phyloP scores from a whole-genome alignment of 2,797 vertebrate species.

The Varecia variegata region DNA sequence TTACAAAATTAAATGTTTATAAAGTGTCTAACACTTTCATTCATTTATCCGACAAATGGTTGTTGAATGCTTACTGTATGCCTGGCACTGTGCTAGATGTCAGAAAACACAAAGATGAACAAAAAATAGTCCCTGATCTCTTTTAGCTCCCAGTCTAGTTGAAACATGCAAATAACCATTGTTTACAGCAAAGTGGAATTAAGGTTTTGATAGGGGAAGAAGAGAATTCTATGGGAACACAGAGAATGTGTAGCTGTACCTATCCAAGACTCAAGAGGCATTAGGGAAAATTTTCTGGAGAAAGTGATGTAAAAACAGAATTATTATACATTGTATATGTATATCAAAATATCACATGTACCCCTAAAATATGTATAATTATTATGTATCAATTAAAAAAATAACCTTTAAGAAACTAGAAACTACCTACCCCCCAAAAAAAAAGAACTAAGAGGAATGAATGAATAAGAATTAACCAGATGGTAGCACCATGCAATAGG shows the following conservation, averaged over 20 bases:
- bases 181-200: background rate
- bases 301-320: background rate
- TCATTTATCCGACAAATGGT: background rate
- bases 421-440: background rate
- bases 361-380: too few relatives aligned
- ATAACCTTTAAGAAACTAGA: too few relatives aligned
- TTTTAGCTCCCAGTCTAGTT: background rate
- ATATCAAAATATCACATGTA: background rate
- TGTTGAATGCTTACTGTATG: background rate
- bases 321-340: background rate
- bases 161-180: background rate
- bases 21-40: background rate
- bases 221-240: background rate
- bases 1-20: background rate
- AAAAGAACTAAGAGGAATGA: background rate
- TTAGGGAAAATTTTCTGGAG: background rate
- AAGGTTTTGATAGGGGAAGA: background rate
- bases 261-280: background rate
- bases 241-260: background rate
- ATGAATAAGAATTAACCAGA: background rate
- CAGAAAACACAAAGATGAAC: background rate
- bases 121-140: background rate
- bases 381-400: too few relatives aligned
- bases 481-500: too few relatives aligned
- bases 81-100: background rate